A percentile compares a stretch with the other conserved stretches of the same genome.
These are phyloP conservation scores for Pocillopora grandis DNA, from an alignment of 92 coral and sea anemone genomes.

Conservation along the genomic window DNA sequence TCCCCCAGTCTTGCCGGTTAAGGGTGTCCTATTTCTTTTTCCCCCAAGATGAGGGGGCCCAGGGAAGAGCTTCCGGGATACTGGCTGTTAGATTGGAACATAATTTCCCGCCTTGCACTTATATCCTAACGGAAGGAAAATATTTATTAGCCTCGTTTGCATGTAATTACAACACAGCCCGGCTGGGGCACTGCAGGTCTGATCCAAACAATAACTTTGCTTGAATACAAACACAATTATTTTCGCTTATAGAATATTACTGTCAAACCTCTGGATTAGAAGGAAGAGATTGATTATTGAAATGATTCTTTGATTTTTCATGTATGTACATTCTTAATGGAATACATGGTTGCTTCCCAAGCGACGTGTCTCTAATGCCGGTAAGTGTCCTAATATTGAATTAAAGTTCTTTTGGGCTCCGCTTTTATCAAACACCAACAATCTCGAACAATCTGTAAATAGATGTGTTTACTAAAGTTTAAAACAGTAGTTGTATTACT, in stretches of 20 bases:
- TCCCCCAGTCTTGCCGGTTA: no score
- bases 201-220: slow-evolving; percentile 6
- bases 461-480: not conserved
- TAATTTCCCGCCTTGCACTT: not conserved
- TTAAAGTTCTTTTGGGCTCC: not conserved
- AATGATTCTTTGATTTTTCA: slow-evolving; percentile 2
- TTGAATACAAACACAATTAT: not conserved
- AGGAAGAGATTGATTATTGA: not conserved
- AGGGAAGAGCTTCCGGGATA: not conserved
- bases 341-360: not conserved
- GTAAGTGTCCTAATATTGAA: slow-evolving; percentile 12
- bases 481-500: not conserved
- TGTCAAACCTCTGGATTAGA: not conserved
- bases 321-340: not conserved
- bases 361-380: slow-evolving; percentile 22
- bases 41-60: no score
- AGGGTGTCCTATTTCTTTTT: no score
- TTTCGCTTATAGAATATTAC: not conserved
- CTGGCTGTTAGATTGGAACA: not conserved
- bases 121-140: not conserved
- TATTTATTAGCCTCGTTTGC: slow-evolving; percentile 25
- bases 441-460: not conserved
- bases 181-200: not conserved
- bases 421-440: not conserved
- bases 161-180: slow-evolving; percentile 16